Evolutionary conservation across 2,888 invertebrate species (phyloP), one percentile per base, ranked within the genome.

Genomic region (Odontomyia ornata): DNA sequence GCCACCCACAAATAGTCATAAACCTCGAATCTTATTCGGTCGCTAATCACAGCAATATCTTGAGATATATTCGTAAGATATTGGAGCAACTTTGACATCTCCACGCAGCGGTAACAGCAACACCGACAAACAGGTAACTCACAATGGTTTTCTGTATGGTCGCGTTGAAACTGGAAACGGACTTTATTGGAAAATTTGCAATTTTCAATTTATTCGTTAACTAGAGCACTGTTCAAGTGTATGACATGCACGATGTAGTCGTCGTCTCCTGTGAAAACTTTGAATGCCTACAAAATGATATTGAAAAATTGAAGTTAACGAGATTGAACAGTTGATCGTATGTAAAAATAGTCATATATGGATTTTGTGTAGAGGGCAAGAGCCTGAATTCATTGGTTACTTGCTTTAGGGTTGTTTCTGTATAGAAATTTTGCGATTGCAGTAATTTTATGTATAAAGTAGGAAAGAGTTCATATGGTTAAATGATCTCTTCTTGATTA

Each of bases 1-100:
- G 21, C 65, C 65, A 65, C 65, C 65, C 65, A 65, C 65, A 65
- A 27, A 65, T 36, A 36, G 65, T 18, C 65, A 36, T 36, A 43
- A 18, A 36, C 65, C 65, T 65, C 36, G 21, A 30, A 65, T 18
- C 36, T 64, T 25, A 28, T 64, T 28, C 64, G 64, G 60, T 3
- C 9, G 9, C 36, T 2, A 23, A 60, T 60, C 60, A 21, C 18
- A 60, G 62, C 62, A 23, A 62, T 62, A 62, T 62, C 62, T 62
- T 13, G 1, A 27, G 36, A 5, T 36, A 3, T n/a, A n/a, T n/a
- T n/a, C n/a, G n/a, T 36, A 36, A 3, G 62, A 62, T 27, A 62
- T 27, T 62, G 28, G 27, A 62, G 27, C 25, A 62, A 62, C 62
- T 62, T 62, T 62, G 62, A 62, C 27, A 62, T 62, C 62, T 27